Evolutionary conservation across 2,113 vertebrate genomes (phyloP), one percentile per base, ranked within the genome.

Genomic region (Corythaixoides concolor): DNA sequence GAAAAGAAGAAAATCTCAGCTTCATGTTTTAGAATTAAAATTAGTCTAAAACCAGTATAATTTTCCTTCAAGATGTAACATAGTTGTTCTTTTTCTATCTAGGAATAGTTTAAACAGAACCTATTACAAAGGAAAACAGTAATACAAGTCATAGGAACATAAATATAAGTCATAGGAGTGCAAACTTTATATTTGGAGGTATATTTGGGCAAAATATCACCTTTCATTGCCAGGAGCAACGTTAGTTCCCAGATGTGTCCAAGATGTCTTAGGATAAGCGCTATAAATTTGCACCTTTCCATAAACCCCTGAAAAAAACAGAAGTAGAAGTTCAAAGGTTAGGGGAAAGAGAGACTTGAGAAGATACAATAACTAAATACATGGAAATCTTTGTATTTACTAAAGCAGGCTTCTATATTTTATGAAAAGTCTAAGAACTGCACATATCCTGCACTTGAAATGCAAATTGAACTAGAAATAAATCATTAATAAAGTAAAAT

Each of bases 191-290:
- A 68, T 81, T 55, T 82, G 13, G 66, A 95, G 32, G 12, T 9
- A 41, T 43, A 53, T 80, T 80, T 55, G 9, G 15, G 6, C 5
- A 94, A 92, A 96, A 89, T 32, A 81, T 49, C 72, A 98, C 98
- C 98, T 98, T 94, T 98, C 98, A 97, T 98, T 98, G 76, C 98
- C 97, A 62, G 98, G 90, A 50, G 97, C 97, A 88, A 94, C 68
- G 7, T 98, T 50, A 59, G 63, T 82, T 86, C 91, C 96, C 93
- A 98, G 97, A 83, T 53, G 93, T 66, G 97, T 98, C 98, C 98
- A 98, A 70, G 98, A 93, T 6, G n/a, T 97, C 59, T 73, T 95
- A 64, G 98, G 88, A 91, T 98, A 98, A 95, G 97, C 72, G 12
- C 98, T 96, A 20, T 97, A 92, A 85, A 98, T 97, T 63, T 96